phyloP scores from a whole-genome alignment of 2,113 vertebrate genomes.

The Physeter macrocephalus region DNA sequence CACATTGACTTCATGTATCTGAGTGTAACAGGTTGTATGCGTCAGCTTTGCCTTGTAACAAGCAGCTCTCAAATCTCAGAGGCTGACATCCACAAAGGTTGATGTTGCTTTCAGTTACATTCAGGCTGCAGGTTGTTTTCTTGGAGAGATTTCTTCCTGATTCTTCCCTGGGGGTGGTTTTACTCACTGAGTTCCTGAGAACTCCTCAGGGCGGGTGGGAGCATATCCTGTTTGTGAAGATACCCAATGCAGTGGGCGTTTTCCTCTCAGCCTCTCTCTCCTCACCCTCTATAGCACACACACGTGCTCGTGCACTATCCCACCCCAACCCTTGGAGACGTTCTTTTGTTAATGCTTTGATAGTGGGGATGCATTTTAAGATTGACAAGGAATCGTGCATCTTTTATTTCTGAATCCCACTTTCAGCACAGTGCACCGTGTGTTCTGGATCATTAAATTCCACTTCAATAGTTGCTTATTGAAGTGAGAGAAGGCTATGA shows the following conservation, averaged over 20 bases:
- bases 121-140: background rate
- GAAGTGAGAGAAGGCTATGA: background rate
- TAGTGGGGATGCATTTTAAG: background rate
- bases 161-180: background rate
- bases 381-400: background rate
- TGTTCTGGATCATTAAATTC: background rate
- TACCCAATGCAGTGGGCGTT: fast-evolving
- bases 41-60: background rate
- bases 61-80: background rate
- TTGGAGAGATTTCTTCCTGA: background rate
- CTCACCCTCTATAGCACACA: fast-evolving
- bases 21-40: background rate
- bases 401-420: background rate
- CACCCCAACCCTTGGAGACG: background rate
- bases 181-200: background rate
- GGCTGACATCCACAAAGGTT: background rate
- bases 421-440: background rate
- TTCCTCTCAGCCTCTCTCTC: background rate
- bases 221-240: background rate
- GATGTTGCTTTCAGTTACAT: background rate
- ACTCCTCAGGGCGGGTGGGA: fast-evolving
- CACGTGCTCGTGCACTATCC: fast-evolving
- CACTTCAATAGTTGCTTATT: background rate
- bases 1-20: background rate
- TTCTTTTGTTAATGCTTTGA: background rate